Conservation (phyloP, 1,140 invertebrate genomes). For the Trinorchestia longiramus region DNA sequence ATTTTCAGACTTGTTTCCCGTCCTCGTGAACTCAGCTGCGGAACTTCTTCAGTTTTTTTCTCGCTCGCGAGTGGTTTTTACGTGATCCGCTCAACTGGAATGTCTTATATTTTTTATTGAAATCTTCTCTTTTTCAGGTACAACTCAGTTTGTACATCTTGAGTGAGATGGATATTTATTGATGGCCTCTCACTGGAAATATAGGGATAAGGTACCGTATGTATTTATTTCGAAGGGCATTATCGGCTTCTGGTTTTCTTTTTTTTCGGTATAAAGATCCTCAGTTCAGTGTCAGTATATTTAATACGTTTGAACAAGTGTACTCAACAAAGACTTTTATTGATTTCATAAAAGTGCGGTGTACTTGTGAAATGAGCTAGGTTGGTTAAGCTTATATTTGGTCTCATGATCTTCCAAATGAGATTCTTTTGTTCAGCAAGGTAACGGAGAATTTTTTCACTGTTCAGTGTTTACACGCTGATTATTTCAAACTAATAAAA, state of each 20-base stretch:
- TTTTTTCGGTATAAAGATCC: neutral
- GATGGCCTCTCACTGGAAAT: neutral
- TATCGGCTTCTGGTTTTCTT: neutral
- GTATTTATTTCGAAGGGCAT: neutral
- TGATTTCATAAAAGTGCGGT: too few relatives aligned
- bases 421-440: too few relatives aligned
- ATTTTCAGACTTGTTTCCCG: slow-evolving; percentile 10
- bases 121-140: neutral
- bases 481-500: too few relatives aligned
- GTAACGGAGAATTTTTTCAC: too few relatives aligned
- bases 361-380: too few relatives aligned
- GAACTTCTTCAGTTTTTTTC: slow-evolving; percentile 8
- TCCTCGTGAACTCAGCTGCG: slow-evolving; percentile 12
- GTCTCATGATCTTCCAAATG: too few relatives aligned
- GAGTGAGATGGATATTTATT: neutral
- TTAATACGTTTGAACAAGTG: neutral
- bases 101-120: neutral
- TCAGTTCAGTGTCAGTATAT: neutral
- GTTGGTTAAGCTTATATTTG: too few relatives aligned
- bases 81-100: neutral
- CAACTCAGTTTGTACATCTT: neutral
- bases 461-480: too few relatives aligned
- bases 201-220: neutral
- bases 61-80: neutral
- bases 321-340: neutral